A percentile compares a stretch with the other conserved stretches of the same genome.
Evolutionary conservation across 2,797 vertebrate species (phyloP).

Genomic region (Setipinna tenuifilis): DNA sequence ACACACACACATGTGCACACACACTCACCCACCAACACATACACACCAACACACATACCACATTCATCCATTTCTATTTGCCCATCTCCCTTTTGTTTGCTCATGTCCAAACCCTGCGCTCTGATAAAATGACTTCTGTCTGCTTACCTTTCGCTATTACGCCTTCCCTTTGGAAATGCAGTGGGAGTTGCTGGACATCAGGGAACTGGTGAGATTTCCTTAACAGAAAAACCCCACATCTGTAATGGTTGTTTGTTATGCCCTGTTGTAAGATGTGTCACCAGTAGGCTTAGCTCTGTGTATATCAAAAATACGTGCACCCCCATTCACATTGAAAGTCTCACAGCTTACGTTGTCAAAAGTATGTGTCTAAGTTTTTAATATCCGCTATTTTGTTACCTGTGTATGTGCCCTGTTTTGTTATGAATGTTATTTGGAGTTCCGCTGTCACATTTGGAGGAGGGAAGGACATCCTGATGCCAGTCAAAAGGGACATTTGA

Average conservation of each 20-base stretch:
- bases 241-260: conserved; percentile 1
- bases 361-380: neutral
- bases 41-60: neutral
- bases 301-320: neutral
- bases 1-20: conserved; percentile 37
- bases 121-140: conserved; percentile 49
- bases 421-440: neutral
- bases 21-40: conserved; percentile 22
- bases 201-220: conserved; percentile 15
- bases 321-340: neutral
- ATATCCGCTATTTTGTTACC: neutral
- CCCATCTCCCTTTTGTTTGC: conserved; percentile 31
- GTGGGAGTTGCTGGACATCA: conserved; percentile 15
- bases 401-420: neutral
- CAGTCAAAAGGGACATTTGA: neutral
- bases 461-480: neutral
- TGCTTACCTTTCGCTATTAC: conserved; percentile 18
- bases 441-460: neutral
- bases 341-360: neutral
- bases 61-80: conserved; percentile 35
- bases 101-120: conserved; percentile 45
- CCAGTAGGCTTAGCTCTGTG: neutral
- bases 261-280: neutral
- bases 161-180: neutral
- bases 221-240: conserved; percentile 15